Evolutionary conservation across 2,888 invertebrate species (phyloP).

Genomic region (Trachelus tabidus): DNA sequence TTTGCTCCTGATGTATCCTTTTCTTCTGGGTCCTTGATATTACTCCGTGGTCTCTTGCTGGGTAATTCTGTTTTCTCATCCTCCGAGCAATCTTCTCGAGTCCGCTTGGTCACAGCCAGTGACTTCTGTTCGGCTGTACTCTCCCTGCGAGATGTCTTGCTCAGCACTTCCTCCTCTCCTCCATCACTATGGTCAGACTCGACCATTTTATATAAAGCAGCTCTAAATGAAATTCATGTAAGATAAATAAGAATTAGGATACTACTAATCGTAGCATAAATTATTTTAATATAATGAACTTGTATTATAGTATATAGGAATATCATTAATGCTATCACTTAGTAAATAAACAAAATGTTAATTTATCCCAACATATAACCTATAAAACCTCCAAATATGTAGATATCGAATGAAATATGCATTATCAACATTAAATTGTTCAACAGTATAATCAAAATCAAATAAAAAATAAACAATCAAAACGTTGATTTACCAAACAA

Average conservation of each 20-base stretch:
- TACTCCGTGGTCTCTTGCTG: slow-evolving; percentile 24
- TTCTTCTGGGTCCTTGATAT: neutral
- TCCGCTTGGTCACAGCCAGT: slow-evolving; percentile 36
- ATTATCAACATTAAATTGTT: neutral
- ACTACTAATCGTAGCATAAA: neutral
- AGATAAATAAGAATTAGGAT: neutral
- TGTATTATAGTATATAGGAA: neutral
- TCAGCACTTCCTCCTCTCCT: slow-evolving; percentile 25
- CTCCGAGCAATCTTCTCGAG: slow-evolving; percentile 35
- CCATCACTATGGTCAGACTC: slow-evolving; percentile 45
- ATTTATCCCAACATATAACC: neutral
- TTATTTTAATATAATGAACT: neutral
- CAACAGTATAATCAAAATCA: neutral
- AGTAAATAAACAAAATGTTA: neutral
- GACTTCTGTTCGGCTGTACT: slow-evolving; percentile 21
- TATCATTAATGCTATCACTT: neutral
- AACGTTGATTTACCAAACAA: neutral
- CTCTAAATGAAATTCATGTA: neutral
- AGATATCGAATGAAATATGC: no score
- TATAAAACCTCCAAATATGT: neutral
- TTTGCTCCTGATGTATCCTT: neutral
- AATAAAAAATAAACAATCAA: neutral
- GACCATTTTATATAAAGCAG: slow-evolving; percentile 39
- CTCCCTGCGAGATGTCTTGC: slow-evolving; percentile 15
- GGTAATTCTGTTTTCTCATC: slow-evolving; percentile 34